Base-by-base conservation (phyloP, 1,140 invertebrate genomes). In the Chelonus insularis region DNA sequence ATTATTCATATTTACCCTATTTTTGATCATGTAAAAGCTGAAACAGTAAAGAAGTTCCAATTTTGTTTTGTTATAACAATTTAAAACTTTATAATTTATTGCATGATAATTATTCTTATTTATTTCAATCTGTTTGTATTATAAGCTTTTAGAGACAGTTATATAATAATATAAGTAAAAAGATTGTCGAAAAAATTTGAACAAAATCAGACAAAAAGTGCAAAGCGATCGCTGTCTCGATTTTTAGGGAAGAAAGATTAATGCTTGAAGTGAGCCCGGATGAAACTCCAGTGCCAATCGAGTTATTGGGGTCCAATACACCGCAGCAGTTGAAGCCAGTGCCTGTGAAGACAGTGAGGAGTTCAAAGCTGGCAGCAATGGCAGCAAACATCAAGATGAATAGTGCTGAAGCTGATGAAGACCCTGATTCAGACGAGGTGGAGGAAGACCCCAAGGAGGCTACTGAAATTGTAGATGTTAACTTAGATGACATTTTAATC, bases 321-420 rank as follows among this genome's bases (percentile, higher is more conserved):
- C 11, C 34, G 16, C 43, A 32, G n/a, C 25, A 57, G 16, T 29
- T 12, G 5, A 65, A 60, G 14, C 32, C 34, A 11, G 50, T 81
- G n/a, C 78, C 79, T 6, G 0, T 73, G 0, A 72, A 74, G 1
- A 72, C 76, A 14, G 52, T 76, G 9, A 72, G 75, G 43, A 81
- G 78, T 39, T 78, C 79, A 0, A 81, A 81, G 29, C 70, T 81
- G 0, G 70, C 71, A 1, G 79, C 79, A 0, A 81, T 81, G 79
- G 79, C 73, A 6, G 78, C 77, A 6, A 80, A 78, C 48, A 72
- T 81, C 36, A 77, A 73, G 16, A 75, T 72, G 52, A 29, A 60
- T 18, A 50, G 66, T 9, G 58, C 36, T 0, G 69, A 74, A 11
- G 62, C 71, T 0, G 62, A 67, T 21, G 34, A 25, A 11, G 68